Conservation (phyloP, 2,888 invertebrate species). For the Esperia sulphurella region DNA sequence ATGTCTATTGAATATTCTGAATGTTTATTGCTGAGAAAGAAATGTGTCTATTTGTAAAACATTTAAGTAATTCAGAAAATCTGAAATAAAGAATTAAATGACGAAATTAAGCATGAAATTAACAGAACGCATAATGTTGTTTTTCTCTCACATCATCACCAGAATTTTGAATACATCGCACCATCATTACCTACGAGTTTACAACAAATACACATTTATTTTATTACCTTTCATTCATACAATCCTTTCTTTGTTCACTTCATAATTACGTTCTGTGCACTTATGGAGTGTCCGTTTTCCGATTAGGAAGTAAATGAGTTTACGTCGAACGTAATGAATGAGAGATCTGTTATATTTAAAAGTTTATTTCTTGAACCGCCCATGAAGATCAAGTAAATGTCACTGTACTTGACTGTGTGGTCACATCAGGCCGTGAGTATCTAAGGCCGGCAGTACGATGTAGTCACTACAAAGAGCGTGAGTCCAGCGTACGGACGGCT, state of each 20-base stretch:
- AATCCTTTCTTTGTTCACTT: slow-evolving; percentile 72
- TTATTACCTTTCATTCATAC: slow-evolving; percentile 55
- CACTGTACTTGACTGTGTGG: background rate
- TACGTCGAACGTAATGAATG: background rate
- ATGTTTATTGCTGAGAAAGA: too few relatives aligned
- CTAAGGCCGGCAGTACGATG: slow-evolving; percentile 3
- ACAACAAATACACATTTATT: slow-evolving; percentile 19
- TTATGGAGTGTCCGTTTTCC: slow-evolving; percentile 28
- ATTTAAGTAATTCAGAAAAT: background rate
- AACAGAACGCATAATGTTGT: background rate
- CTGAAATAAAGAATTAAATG: background rate
- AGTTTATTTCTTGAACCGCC: background rate
- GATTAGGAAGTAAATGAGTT: slow-evolving; percentile 5
- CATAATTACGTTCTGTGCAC: slow-evolving; percentile 59
- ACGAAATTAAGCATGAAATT: background rate
- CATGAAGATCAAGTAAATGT: background rate
- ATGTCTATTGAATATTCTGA: too few relatives aligned
- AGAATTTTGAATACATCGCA: slow-evolving; percentile 1
- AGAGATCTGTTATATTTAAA: background rate
- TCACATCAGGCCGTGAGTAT: background rate
- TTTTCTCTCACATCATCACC: background rate
- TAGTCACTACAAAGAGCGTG: slow-evolving; percentile 57
- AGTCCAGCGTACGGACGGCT: slow-evolving; percentile 30
- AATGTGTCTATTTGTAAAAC: background rate
- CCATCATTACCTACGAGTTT: slow-evolving; percentile 4